Evolutionary conservation across 2,797 vertebrate genomes (phyloP).

Genomic region (Ceyx erithaca): DNA sequence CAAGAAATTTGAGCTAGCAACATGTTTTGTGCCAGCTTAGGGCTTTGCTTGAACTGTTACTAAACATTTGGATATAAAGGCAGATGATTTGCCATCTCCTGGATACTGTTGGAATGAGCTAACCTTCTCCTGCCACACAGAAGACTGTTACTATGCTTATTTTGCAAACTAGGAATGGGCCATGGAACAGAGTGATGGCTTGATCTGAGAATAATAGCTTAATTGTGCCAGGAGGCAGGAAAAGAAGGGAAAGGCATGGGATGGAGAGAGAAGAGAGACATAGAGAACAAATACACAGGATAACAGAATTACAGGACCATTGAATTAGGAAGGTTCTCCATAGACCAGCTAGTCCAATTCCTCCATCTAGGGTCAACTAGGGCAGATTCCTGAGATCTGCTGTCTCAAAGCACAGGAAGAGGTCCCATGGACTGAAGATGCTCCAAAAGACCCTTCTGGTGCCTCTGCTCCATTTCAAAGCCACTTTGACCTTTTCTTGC

Average conservation of each 20-base stretch:
- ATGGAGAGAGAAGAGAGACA: background rate
- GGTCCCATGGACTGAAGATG: background rate
- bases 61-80: background rate
- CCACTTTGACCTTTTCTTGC: background rate
- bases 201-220: background rate
- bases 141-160: background rate
- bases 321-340: background rate
- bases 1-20: background rate
- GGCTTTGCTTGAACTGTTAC: background rate
- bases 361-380: background rate
- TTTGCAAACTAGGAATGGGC: background rate
- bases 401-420: background rate
- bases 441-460: background rate
- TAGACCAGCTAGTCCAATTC: background rate
- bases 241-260: background rate
- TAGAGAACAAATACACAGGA: background rate
- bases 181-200: background rate
- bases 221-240: background rate
- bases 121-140: background rate
- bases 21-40: background rate
- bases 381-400: background rate
- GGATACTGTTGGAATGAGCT: background rate
- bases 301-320: background rate
- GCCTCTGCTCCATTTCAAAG: background rate
- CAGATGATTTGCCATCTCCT: background rate